Conservation (phyloP, 35 echinoderm and acorn worm species). For the Heliocidaris tuberculata region DNA sequence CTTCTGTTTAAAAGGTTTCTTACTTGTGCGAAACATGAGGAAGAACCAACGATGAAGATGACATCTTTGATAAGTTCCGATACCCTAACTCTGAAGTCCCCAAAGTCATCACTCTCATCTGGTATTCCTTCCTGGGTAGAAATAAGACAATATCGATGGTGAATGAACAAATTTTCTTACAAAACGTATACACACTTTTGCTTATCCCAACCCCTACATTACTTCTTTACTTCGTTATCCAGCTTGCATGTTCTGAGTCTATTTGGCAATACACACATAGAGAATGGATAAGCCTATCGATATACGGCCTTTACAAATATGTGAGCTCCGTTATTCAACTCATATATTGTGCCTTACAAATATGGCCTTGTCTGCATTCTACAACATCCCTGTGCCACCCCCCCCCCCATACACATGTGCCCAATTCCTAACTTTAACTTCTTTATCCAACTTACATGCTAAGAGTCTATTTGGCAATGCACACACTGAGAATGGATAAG, state of each 20-base stretch:
- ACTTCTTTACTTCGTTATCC: neutral
- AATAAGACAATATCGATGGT: neutral
- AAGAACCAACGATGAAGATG: conserved; percentile 91
- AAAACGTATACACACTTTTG: too few relatives aligned
- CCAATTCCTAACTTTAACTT: too few relatives aligned
- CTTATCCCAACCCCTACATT: too few relatives aligned
- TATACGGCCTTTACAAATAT: conserved; percentile 84
- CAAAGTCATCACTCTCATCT: conserved; percentile 90
- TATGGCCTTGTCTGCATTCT: too few relatives aligned
- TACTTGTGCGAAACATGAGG: conserved; percentile 95
- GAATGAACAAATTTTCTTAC: neutral
- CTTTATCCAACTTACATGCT: conserved; percentile 83
- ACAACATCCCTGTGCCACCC: too few relatives aligned
- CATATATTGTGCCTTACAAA: conserved; percentile 88
- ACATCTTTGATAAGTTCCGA: conserved; percentile 96
- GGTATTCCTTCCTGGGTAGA: conserved; percentile 86
- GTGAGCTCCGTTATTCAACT: conserved; percentile 63
- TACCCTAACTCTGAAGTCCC: conserved; percentile 90
- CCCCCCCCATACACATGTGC: too few relatives aligned
- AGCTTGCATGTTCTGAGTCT: conserved; percentile 75
- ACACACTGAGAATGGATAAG: conserved; percentile 71
- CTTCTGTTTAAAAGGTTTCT: neutral
- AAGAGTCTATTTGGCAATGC: conserved; percentile 87
- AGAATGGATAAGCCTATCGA: conserved; percentile 78
- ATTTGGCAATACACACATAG: conserved; percentile 39